phyloP scores from a whole-genome alignment of 1,140 invertebrate genomes.

The Scaptodrosophila lebanonensis region DNA sequence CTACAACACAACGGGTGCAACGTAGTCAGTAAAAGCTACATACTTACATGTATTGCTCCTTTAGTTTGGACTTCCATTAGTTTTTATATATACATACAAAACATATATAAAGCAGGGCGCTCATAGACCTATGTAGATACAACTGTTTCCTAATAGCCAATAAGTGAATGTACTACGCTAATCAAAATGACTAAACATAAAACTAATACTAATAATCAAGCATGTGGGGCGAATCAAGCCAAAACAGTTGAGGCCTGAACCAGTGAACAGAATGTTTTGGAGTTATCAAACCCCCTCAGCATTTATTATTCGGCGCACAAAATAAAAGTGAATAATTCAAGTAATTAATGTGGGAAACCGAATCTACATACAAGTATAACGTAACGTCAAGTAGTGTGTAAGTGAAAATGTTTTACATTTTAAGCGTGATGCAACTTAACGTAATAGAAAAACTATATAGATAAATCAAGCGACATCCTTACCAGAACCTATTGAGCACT shows the following conservation, averaged over 20 bases:
- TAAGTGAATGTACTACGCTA: constrained; percentile 59
- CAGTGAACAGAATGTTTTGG: constrained; percentile 9
- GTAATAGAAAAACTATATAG: constrained; percentile 43
- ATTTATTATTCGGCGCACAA: constrained; percentile 77
- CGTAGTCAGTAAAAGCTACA: constrained; percentile 18
- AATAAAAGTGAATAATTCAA: constrained; percentile 28
- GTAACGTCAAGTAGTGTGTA: constrained; percentile 51
- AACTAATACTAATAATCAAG: background rate
- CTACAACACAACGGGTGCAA: constrained; percentile 4
- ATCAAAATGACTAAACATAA: constrained; percentile 48
- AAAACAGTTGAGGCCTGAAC: background rate
- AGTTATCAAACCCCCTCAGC: constrained; percentile 49
- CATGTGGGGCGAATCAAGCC: background rate
- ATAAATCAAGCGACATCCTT: background rate
- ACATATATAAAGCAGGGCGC: constrained; percentile 43
- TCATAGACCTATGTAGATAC: constrained; percentile 74
- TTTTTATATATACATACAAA: constrained; percentile 24
- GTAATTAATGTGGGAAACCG: constrained; percentile 8
- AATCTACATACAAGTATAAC: constrained; percentile 9
- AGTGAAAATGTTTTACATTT: constrained; percentile 63
- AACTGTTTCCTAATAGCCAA: constrained; percentile 71
- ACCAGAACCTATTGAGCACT: background rate
- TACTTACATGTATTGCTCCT: constrained; percentile 22
- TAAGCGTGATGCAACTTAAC: constrained; percentile 54
- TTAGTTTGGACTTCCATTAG: constrained; percentile 22